Percentiles rank a stretch among this genome's conserved stretches.
Evolutionary conservation across 1,140 invertebrate species (phyloP).

Genomic region (Hydropsyche tenuis): DNA sequence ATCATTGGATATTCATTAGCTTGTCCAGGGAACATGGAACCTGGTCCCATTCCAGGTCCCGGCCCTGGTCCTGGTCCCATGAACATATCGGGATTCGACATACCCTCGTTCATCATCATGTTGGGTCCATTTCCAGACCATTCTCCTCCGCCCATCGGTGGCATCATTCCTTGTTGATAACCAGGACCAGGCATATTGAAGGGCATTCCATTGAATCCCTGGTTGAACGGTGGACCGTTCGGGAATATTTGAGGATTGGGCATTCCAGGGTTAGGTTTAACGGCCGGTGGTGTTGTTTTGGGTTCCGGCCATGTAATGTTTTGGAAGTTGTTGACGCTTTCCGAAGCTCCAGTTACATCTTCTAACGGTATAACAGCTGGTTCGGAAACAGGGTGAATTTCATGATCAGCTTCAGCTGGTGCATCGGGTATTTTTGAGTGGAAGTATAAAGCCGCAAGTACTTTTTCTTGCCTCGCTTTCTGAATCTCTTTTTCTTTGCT

Average conservation of each 20-base stretch:
- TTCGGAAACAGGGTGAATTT: constrained; percentile 77
- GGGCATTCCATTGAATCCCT: constrained; percentile 55
- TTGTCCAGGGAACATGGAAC: constrained; percentile 51
- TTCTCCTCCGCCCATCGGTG: constrained; percentile 55
- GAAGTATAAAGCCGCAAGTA: constrained; percentile 86
- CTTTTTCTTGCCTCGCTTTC: constrained; percentile 81
- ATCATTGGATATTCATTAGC: constrained; percentile 47
- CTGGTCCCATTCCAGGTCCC: constrained; percentile 49
- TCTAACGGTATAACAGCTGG: constrained; percentile 86
- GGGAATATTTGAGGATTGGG: constrained; percentile 61
- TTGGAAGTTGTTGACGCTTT: constrained; percentile 78
- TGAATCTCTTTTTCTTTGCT: constrained; percentile 89
- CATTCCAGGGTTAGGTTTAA: constrained; percentile 51
- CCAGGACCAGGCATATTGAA: constrained; percentile 56
- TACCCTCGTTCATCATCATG: constrained; percentile 57
- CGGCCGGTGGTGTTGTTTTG: constrained; percentile 64
- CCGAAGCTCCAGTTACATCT: constrained; percentile 81
- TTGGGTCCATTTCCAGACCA: constrained; percentile 51
- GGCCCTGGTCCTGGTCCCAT: constrained; percentile 52
- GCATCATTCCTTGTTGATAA: constrained; percentile 53
- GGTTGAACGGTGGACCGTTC: constrained; percentile 60
- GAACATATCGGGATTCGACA: constrained; percentile 63
- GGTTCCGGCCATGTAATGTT: constrained; percentile 82
- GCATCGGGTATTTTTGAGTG: constrained; percentile 87
- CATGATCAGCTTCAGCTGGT: constrained; percentile 83